Conservation (phyloP, 2,797 vertebrate species). For the Aulostomus chinensis region DNA sequence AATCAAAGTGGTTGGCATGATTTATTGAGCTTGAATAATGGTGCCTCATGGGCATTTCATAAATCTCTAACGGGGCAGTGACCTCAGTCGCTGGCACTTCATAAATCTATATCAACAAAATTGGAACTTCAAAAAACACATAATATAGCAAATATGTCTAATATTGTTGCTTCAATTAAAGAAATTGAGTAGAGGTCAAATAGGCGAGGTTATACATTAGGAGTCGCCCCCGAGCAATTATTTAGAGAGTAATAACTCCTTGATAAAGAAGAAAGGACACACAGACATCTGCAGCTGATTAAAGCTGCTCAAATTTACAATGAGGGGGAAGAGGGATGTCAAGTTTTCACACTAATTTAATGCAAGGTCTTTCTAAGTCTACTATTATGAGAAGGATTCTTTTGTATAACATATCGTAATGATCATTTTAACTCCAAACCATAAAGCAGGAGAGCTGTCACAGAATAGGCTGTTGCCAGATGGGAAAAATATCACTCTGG, state of each 20-base stretch:
- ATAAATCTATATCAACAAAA: slow-evolving; percentile 81
- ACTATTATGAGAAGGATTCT: slow-evolving; percentile 46
- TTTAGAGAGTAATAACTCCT: slow-evolving; percentile 76
- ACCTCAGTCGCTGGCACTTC: slow-evolving; percentile 78
- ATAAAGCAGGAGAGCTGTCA: slow-evolving; percentile 47
- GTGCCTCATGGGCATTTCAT: slow-evolving; percentile 77
- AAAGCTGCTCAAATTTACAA: slow-evolving; percentile 72
- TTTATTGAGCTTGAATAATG: slow-evolving; percentile 74
- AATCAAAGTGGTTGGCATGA: slow-evolving; percentile 74
- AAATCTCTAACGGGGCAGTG: slow-evolving; percentile 78
- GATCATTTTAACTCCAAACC: slow-evolving; percentile 53
- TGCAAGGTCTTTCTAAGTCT: slow-evolving; percentile 48
- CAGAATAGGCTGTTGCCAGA: slow-evolving; percentile 38
- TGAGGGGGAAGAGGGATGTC: slow-evolving; percentile 70
- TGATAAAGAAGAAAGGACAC: slow-evolving; percentile 69
- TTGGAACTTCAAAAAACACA: slow-evolving; percentile 71
- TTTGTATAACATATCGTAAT: slow-evolving; percentile 50
- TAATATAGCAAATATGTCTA: slow-evolving; percentile 60
- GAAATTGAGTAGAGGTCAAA: slow-evolving; percentile 66
- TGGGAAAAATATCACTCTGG: slow-evolving; percentile 49
- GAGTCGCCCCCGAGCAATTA: slow-evolving; percentile 70
- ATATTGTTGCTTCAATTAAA: slow-evolving; percentile 71
- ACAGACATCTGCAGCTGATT: slow-evolving; percentile 74
- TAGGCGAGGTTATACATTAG: slow-evolving; percentile 60
- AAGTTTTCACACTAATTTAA: slow-evolving; percentile 69